Conservation (phyloP, 2,888 invertebrate genomes). For the Enchytraeus crypticus region DNA sequence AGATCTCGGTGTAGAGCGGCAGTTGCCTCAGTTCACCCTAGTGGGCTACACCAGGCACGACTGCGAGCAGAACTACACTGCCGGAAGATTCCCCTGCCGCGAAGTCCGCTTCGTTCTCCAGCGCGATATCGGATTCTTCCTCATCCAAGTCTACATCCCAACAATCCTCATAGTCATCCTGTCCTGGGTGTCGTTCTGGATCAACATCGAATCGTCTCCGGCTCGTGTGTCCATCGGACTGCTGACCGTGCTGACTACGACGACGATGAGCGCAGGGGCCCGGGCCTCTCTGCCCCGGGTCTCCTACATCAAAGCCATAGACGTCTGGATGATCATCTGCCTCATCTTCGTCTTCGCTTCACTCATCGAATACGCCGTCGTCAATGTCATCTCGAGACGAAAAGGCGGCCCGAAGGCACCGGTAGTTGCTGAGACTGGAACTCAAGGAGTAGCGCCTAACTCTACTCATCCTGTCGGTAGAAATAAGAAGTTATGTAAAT, state of each 20-base stretch:
- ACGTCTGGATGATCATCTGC: constrained; percentile 18
- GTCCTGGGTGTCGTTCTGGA: too few relatives aligned
- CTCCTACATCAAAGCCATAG: constrained; percentile 50
- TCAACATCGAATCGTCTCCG: constrained; percentile 42
- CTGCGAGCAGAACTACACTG: constrained; percentile 26
- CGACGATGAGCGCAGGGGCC: constrained; percentile 17
- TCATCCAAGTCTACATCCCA: constrained; percentile 19
- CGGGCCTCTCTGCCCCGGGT: constrained; percentile 16
- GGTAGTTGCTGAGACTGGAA: too few relatives aligned
- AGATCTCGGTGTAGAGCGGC: background rate
- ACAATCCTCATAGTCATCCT: constrained; percentile 6
- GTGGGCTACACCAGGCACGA: constrained; percentile 18
- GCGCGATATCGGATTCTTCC: constrained; percentile 27
- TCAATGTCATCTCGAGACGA: constrained; percentile 11
- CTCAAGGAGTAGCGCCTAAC: too few relatives aligned
- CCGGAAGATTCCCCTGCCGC: constrained; percentile 26
- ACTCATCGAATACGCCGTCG: constrained; percentile 14
- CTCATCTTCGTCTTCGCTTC: constrained; percentile 16
- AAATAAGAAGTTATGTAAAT: too few relatives aligned
- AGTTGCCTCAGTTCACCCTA: constrained; percentile 17
- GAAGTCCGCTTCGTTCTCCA: constrained; percentile 24
- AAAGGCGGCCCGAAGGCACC: too few relatives aligned
- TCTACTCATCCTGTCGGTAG: too few relatives aligned
- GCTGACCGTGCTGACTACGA: constrained; percentile 18
- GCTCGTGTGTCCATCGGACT: constrained; percentile 20